Evolutionary conservation across 2,888 invertebrate genomes (phyloP), one percentile per base, ranked within the genome.

Genomic region (Hirtodrosophila histrioides): DNA sequence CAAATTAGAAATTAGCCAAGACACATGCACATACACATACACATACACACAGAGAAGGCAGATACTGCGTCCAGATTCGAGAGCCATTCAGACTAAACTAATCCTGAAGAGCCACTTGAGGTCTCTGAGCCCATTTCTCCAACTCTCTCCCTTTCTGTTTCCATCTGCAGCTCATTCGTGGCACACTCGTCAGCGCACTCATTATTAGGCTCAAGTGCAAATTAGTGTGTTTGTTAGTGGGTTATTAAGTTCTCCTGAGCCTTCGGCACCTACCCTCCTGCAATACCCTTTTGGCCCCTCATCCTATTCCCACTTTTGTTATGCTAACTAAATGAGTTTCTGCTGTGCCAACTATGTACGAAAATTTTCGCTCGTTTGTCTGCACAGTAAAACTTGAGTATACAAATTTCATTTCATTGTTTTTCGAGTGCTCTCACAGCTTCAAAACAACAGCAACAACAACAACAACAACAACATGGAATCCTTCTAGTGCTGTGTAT

Each of bases 171-270:
- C 76, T 69, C 76, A 71, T 78, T 78, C 61, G 65, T 50, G 48
- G 60, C 58, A 68, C 86, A 83, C 75, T 85, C 85, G 78, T 80
- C 88, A 84, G 87, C 87, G 84, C 70, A 80, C 88, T 88, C 87
- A 84, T 88, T 84, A 85, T 88, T 85, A 78, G 88, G 84, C 88
- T 85, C 87, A 85, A 88, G 84, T 88, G 84, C 88, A 85, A 85
- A 85, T 85, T 85, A 85, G 88, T 88, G 84, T 88, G 87, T 85
- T 85, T 88, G 84, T 84, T 84, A 85, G 88, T 85, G 67, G 88
- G 75, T 88, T 88, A 85, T 85, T 88, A 84, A 75, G 87, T 77
- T 80, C 77, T 64, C 6, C 66, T 53, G 53, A 41, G 62, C 41
- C 57, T 54, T 9, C 43, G 35, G 31, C n/a, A 37, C 35, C 43